Percentiles rank a stretch among this genome's conserved stretches.
Conservation (phyloP, 30 jellyfish, hydroid and myxozoan species). For the Phacellophora camtschatica region DNA sequence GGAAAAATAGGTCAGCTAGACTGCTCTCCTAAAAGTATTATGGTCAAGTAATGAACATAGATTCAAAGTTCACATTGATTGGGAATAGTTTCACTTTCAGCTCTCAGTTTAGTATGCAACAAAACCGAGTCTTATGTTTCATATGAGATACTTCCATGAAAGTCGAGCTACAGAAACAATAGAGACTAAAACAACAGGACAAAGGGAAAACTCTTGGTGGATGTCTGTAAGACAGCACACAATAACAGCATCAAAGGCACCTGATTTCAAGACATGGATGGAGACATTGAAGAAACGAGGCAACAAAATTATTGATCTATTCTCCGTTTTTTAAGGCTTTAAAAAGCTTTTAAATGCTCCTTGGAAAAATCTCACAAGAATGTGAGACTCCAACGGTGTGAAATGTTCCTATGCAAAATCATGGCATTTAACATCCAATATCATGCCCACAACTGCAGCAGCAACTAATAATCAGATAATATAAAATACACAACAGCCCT, state of each 20-base stretch:
- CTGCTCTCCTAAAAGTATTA: constrained; percentile 31
- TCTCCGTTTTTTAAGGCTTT: background rate
- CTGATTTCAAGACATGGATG: constrained; percentile 15
- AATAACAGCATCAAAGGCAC: constrained; percentile 50
- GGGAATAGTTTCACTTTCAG: constrained; percentile 1
- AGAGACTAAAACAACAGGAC: constrained; percentile 48
- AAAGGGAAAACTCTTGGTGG: constrained; percentile 21
- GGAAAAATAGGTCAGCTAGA: background rate
- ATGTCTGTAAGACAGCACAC: constrained; percentile 15
- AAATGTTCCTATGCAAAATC: constrained; percentile 8
- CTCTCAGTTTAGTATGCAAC: constrained; percentile 6
- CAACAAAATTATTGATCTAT: background rate
- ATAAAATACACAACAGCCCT: no score
- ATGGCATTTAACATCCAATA: no score
- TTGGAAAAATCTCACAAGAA: background rate
- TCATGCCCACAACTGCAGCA: no score
- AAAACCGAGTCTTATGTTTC: background rate
- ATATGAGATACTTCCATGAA: constrained; percentile 8
- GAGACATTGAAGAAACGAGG: constrained; percentile 8
- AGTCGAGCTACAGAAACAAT: background rate
- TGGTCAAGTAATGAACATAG: background rate
- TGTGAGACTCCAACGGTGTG: constrained; percentile 48
- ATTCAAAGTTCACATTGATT: background rate
- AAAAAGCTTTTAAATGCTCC: background rate
- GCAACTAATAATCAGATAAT: no score